Percentiles rank a stretch among this genome's conserved stretches.
Conservation (phyloP, 1,140 invertebrate species). For the Potamilus streckersoni region DNA sequence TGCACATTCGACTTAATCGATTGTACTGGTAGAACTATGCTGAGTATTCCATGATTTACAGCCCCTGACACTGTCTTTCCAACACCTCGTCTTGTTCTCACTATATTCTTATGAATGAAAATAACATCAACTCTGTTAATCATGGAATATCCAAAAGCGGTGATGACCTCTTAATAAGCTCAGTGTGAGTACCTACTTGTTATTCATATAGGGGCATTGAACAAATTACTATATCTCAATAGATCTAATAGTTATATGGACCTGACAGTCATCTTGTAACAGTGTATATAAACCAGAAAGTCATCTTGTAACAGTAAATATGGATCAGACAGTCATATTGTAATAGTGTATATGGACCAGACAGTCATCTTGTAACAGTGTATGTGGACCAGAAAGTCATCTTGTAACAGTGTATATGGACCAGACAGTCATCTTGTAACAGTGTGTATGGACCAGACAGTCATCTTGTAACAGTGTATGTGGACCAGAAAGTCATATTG, state of each 20-base stretch:
- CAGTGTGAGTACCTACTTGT: background rate
- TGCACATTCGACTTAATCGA: slow-evolving; percentile 10
- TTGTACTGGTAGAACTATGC: slow-evolving; percentile 7
- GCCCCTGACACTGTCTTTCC: background rate
- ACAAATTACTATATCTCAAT: slow-evolving; percentile 2
- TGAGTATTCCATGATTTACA: background rate
- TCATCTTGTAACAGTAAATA: background rate
- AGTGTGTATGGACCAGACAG: slow-evolving; percentile 6
- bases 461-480: background rate
- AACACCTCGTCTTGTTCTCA: slow-evolving; percentile 7
- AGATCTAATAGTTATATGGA: slow-evolving; percentile 17
- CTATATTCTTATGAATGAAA: slow-evolving; percentile 9
- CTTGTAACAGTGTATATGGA: background rate
- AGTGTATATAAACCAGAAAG: slow-evolving; percentile 10
- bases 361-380: slow-evolving; percentile 8
- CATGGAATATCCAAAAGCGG: slow-evolving; percentile 2
- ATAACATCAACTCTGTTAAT: slow-evolving; percentile 6
- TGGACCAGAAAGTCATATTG: background rate
- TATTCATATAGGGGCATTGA: slow-evolving; percentile 5
- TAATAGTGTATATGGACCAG: slow-evolving; percentile 3
- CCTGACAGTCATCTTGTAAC: background rate
- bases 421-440: slow-evolving; percentile 3
- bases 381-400: slow-evolving; percentile 7
- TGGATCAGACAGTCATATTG: slow-evolving; percentile 10
- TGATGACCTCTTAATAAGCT: background rate